Evolutionary conservation across 1,140 invertebrate species (phyloP).

Genomic region (Oedothorax gibbosus): DNA sequence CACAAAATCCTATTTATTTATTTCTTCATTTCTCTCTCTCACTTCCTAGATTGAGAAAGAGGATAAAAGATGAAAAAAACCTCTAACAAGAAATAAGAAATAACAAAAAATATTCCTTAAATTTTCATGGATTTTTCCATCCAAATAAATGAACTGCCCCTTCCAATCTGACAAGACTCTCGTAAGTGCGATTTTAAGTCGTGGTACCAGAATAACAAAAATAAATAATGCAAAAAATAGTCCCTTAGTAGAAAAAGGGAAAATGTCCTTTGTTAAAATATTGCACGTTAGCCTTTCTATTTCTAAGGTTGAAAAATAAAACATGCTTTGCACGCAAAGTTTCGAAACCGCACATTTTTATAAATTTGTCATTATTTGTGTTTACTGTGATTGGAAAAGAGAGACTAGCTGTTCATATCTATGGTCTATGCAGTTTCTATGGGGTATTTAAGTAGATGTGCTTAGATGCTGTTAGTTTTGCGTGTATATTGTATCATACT

Average conservation of each 20-base stretch:
- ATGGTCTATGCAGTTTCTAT: too few relatives aligned
- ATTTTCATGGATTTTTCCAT: conserved; percentile 57
- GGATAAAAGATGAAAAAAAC: conserved; percentile 5
- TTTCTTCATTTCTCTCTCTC: conserved; percentile 44
- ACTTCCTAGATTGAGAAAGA: neutral
- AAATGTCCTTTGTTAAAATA: neutral
- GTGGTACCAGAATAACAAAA: conserved; percentile 35
- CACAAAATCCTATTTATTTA: conserved; percentile 52
- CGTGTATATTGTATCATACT: too few relatives aligned
- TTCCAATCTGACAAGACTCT: conserved; percentile 38
- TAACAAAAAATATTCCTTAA: conserved; percentile 43
- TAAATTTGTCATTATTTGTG: conserved; percentile 52
- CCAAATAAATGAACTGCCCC: conserved; percentile 57
- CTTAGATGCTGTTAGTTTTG: too few relatives aligned
- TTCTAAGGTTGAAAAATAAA: conserved; percentile 12
- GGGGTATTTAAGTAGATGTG: too few relatives aligned
- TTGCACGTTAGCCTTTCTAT: too few relatives aligned
- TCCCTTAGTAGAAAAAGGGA: neutral
- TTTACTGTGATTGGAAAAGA: conserved; percentile 46
- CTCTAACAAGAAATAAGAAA: conserved; percentile 5
- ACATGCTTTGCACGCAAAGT: conserved; percentile 31
- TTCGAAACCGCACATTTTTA: conserved; percentile 45
- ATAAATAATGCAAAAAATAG: conserved; percentile 37
- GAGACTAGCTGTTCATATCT: neutral
- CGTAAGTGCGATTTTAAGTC: conserved; percentile 54